Evolutionary conservation across 2,113 vertebrate species (phyloP), one percentile per base, ranked within the genome.

Genomic region (Lycocorax pyrrhopterus): DNA sequence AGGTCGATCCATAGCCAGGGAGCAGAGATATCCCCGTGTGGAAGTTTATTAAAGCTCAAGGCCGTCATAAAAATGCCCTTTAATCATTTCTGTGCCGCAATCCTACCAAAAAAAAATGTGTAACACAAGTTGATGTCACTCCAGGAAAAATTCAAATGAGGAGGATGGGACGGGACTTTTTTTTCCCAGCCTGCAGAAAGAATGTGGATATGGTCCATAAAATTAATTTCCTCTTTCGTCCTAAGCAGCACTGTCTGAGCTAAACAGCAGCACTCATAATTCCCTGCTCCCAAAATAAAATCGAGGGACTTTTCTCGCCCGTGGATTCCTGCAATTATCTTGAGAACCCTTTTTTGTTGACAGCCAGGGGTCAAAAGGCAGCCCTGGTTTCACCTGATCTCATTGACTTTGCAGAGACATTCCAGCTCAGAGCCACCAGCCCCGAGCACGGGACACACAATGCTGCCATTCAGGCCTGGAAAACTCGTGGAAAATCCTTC

Each of bases 191-290:
- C 13, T 9, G n/a, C 75, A 41, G 75, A 35, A 81, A 69, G 84
- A 71, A 87, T 89, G 79, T 68, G 35, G 93, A 89, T 84, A 81
- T 9, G 39, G 89, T 60, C 58, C 55, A 62, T 91, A 86, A 92
- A 87, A 63, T 43, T 27, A 67, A 84, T 87, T 97, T 97, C 97
- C 86, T 63, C 97, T 98, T 97, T 94, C 77, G 94, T 33, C 35
- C 63, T 80, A 64, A 73, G 29, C 58, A 81, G 62, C 32, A 37
- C 63, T 44, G 84, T 85, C 89, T 53, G 60, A 94, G 90, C 67
- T 56, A 49, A 96, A 81, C 49, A 86, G 80, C 83, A 43, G 14
- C 29, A 4, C 32, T 51, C 76, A 63, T 84, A 55, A 53, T 53
- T 53, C 91, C 44, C 55, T 10, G 71, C 79, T 86, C 35, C 87